A percentile compares a stretch with the other conserved stretches of the same genome.
Conservation (phyloP, 2,113 vertebrate species). For the Saguinus imperator region DNA sequence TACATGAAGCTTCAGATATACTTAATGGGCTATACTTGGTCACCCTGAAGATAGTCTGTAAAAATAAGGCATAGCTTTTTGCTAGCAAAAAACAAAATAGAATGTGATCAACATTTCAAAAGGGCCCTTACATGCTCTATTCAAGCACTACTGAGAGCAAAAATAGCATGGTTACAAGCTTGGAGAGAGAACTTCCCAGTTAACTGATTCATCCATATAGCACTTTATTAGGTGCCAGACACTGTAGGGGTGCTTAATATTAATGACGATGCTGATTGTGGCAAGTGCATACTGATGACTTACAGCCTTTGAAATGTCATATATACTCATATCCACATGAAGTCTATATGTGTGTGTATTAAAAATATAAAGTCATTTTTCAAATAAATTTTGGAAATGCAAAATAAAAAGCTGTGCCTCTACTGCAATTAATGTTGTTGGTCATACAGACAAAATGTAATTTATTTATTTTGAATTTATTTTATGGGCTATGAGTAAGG, state of each 20-base stretch:
- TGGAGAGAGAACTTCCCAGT: background rate
- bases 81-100: background rate
- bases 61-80: background rate
- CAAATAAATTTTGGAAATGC: background rate
- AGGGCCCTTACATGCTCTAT: background rate
- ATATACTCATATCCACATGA: background rate
- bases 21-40: background rate
- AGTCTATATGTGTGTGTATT: background rate
- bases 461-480: slow-evolving; percentile 3
- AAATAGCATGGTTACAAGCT: background rate
- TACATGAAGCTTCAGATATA: background rate
- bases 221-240: background rate
- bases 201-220: background rate
- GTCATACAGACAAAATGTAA: background rate
- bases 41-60: background rate
- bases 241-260: background rate
- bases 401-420: background rate
- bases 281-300: background rate
- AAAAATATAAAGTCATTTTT: background rate
- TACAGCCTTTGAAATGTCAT: slow-evolving; percentile 32
- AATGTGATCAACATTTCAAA: slow-evolving; percentile 34
- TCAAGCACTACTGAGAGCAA: background rate
- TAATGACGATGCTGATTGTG: background rate
- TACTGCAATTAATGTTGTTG: background rate
- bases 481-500: background rate